These are phyloP conservation scores for Aramus guarauna DNA, from an alignment of 2,113 vertebrate species.

Conservation along the genomic window DNA sequence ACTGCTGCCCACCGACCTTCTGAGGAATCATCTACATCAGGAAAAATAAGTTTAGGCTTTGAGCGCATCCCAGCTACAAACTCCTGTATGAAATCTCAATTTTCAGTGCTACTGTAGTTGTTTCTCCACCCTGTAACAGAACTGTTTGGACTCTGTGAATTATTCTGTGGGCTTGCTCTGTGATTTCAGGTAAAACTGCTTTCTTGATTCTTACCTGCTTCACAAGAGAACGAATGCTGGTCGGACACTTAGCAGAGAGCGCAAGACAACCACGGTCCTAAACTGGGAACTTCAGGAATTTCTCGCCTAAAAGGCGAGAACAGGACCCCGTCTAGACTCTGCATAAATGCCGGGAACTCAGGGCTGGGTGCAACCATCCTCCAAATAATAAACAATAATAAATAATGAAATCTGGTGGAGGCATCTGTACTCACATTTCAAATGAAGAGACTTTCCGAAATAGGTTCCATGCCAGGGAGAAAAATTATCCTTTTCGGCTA, in stretches of 20 bases:
- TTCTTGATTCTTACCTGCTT: background rate
- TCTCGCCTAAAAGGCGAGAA: background rate
- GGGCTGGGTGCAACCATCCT: too few species aligned
- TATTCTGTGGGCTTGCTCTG: background rate
- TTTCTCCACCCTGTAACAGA: background rate
- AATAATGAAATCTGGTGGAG: background rate
- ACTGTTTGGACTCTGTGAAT: background rate
- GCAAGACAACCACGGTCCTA: background rate
- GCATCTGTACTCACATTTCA: background rate
- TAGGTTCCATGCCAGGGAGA: background rate
- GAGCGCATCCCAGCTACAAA: background rate
- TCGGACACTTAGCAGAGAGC: background rate
- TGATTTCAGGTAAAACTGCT: background rate
- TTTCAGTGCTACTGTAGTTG: background rate
- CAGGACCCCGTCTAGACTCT: background rate
- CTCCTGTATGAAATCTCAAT: background rate
- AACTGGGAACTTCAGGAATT: background rate
- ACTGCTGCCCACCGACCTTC: background rate
- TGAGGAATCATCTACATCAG: background rate
- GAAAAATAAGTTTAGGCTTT: background rate
- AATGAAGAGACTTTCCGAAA: background rate
- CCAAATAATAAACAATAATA: background rate
- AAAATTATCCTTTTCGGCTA: background rate
- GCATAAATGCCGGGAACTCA: background rate
- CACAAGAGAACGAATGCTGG: background rate